phyloP scores from a whole-genome alignment of 2,113 vertebrate genomes.

The Pelecanus crispus region DNA sequence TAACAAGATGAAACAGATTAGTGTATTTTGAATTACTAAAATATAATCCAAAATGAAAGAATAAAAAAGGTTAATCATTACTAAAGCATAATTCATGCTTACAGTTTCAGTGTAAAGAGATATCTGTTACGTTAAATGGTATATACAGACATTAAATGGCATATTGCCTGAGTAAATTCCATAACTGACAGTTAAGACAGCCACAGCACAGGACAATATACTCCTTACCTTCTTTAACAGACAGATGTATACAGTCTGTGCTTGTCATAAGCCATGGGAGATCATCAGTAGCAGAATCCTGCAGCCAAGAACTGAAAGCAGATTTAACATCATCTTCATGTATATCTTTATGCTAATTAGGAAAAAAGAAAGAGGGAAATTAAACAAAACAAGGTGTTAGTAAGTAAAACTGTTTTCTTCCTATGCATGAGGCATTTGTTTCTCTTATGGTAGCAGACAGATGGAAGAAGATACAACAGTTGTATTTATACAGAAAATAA shows the following conservation, averaged over 20 bases:
- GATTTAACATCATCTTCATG: conserved; percentile 78
- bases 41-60: background rate
- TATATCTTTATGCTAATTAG: conserved; percentile 69
- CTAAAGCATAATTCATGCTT: background rate
- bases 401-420: background rate
- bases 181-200: background rate
- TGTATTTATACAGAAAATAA: background rate
- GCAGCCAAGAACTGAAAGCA: conserved; percentile 84
- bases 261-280: conserved; percentile 78
- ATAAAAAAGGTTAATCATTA: background rate
- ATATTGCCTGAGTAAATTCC: background rate
- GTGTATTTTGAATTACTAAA: background rate
- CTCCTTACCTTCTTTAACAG: conserved; percentile 75
- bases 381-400: background rate
- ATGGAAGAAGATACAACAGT: background rate
- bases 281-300: conserved; percentile 74
- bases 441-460: background rate
- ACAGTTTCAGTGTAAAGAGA: background rate
- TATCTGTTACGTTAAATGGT: background rate
- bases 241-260: conserved; percentile 73
- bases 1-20: background rate
- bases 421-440: background rate
- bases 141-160: background rate
- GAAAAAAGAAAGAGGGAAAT: background rate
- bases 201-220: background rate